Evolutionary conservation across 2,888 invertebrate species (phyloP).

Genomic region (Conchocele bisecta): DNA sequence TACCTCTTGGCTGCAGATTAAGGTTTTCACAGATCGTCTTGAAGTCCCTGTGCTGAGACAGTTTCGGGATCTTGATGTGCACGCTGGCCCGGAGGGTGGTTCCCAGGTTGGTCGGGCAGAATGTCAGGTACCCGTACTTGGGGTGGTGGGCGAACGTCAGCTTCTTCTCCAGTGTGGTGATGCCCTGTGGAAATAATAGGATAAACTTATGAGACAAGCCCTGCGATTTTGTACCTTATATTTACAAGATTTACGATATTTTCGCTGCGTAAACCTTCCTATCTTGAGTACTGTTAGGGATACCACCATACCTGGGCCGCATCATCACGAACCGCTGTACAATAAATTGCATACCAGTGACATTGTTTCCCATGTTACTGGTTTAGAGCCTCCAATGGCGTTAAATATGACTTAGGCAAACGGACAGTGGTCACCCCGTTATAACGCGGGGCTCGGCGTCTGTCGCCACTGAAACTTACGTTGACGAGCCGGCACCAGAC

Average conservation of each 20-base stretch:
- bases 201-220: not conserved
- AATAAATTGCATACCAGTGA: too few relatives aligned
- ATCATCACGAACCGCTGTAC: too few relatives aligned
- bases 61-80: constrained; percentile 91
- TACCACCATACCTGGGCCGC: too few relatives aligned
- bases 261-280: too few relatives aligned
- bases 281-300: too few relatives aligned
- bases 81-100: constrained; percentile 97
- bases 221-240: too few relatives aligned
- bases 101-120: constrained; percentile 93
- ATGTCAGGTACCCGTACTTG: constrained; percentile 91
- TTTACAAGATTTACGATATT: too few relatives aligned
- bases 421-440: too few relatives aligned
- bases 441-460: not conserved
- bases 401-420: too few relatives aligned
- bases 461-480: constrained; percentile 44
- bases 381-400: too few relatives aligned
- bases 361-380: too few relatives aligned
- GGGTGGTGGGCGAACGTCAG: constrained; percentile 88
- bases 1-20: constrained; percentile 88
- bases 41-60: constrained; percentile 90
- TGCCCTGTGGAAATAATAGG: constrained; percentile 85
- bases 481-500: constrained; percentile 77
- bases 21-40: constrained; percentile 91
- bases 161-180: constrained; percentile 87